phyloP scores from a whole-genome alignment of 2,888 invertebrate species.

The Protonemura montana region DNA sequence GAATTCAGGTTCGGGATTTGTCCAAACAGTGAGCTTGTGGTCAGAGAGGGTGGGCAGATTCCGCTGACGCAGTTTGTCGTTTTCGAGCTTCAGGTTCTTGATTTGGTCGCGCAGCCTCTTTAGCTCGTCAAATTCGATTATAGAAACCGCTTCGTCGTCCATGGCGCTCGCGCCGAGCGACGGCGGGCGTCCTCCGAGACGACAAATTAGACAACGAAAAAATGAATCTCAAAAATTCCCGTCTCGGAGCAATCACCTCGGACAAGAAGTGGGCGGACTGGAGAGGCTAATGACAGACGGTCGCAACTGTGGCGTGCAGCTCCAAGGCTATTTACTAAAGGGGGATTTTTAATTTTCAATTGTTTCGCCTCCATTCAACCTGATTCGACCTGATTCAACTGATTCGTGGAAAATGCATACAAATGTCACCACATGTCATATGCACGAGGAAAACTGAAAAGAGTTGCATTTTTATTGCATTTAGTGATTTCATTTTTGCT shows the following conservation, averaged over 20 bases:
- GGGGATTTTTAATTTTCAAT: too few relatives aligned
- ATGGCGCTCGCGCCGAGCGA: neutral
- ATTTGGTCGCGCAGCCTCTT: constrained; percentile 45
- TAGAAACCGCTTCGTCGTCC: constrained; percentile 16
- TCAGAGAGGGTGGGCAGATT: constrained; percentile 10
- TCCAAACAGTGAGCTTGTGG: neutral
- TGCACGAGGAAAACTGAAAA: neutral
- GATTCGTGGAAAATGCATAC: too few relatives aligned
- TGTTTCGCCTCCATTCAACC: too few relatives aligned
- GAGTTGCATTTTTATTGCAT: too few relatives aligned
- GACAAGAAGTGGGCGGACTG: neutral
- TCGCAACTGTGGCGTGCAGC: neutral
- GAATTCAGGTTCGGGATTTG: neutral
- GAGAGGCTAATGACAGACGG: neutral
- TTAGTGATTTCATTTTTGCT: too few relatives aligned
- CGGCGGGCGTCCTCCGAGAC: neutral
- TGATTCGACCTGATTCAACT: too few relatives aligned
- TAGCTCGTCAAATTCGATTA: constrained; percentile 44
- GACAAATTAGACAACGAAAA: neutral
- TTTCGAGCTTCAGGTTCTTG: constrained; percentile 45
- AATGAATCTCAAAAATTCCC: neutral
- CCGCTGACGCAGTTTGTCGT: constrained; percentile 43
- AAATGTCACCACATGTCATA: neutral
- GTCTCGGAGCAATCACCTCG: constrained; percentile 7
- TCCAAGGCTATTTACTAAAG: neutral